Evolutionary conservation across 2,113 vertebrate genomes (phyloP).

Genomic region (Ginglymostoma cirratum): DNA sequence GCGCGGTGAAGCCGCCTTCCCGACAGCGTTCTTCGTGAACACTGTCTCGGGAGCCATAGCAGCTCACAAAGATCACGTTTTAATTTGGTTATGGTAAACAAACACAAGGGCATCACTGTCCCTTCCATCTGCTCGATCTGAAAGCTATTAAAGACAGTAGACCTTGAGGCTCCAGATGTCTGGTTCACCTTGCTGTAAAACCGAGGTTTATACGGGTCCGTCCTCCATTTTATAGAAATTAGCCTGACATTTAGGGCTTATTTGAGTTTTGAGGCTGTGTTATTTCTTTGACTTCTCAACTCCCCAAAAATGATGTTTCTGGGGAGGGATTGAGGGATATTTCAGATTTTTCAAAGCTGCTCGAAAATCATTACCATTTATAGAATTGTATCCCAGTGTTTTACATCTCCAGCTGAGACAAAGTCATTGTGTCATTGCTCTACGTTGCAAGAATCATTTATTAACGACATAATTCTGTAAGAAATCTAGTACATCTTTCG

Average conservation of each 20-base stretch:
- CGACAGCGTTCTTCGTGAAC: no score
- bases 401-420: not conserved
- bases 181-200: not conserved
- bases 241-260: not conserved
- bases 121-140: not conserved
- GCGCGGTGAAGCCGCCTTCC: no score
- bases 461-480: no score
- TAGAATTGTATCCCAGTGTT: not conserved
- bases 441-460: no score
- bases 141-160: no score
- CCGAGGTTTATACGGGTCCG: not conserved
- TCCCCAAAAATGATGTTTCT: no score
- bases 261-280: not conserved
- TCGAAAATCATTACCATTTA: not conserved
- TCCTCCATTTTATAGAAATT: not conserved
- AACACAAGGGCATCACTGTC: not conserved
- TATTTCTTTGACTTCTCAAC: not conserved
- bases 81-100: no score
- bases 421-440: not conserved
- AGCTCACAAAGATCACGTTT: no score
- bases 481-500: no score
- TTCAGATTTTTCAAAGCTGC: not conserved
- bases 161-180: no score
- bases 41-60: no score
- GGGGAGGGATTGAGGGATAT: not conserved